A percentile compares a stretch with the other conserved stretches of the same genome.
Evolutionary conservation across 2,113 vertebrate genomes (phyloP).

Genomic region (Polypterus senegalus): DNA sequence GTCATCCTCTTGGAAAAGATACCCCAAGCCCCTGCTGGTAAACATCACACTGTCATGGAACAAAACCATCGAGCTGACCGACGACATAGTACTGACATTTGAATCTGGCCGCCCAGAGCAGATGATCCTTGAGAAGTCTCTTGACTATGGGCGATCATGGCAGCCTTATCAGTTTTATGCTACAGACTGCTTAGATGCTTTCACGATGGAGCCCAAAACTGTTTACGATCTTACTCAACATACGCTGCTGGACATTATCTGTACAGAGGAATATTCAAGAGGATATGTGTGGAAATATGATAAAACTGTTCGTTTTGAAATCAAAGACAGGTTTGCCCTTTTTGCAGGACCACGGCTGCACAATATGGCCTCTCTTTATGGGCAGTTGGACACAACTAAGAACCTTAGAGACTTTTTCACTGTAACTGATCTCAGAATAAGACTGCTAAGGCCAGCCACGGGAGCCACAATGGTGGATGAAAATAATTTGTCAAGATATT

Average conservation of each 20-base stretch:
- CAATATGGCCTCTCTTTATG: conserved; percentile 97
- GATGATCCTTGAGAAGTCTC: conserved; percentile 95
- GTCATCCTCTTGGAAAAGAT: conserved; percentile 88
- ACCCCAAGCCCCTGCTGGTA: conserved; percentile 82
- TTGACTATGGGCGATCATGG: conserved; percentile 91
- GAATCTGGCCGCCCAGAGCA: conserved; percentile 92
- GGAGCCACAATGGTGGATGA: conserved; percentile 91
- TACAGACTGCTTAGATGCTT: conserved; percentile 91
- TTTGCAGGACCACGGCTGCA: conserved; percentile 89
- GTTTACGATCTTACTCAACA: conserved; percentile 84
- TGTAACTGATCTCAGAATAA: conserved; percentile 87
- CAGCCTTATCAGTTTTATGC: conserved; percentile 97
- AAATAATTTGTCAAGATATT: conserved; percentile 84
- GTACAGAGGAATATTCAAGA: conserved; percentile 93
- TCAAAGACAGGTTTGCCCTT: conserved; percentile 94
- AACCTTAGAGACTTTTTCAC: conserved; percentile 97
- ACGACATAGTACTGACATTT: conserved; percentile 93
- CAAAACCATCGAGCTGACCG: conserved; percentile 96
- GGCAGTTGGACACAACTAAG: conserved; percentile 95
- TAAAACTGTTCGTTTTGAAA: conserved; percentile 95
- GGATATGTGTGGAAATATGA: conserved; percentile 88
- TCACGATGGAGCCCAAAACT: conserved; percentile 94
- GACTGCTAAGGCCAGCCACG: conserved; percentile 81
- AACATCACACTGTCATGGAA: conserved; percentile 96
- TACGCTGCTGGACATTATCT: conserved; percentile 93